Conservation (phyloP, 2,113 vertebrate genomes). For the Ploceus nigricollis region DNA sequence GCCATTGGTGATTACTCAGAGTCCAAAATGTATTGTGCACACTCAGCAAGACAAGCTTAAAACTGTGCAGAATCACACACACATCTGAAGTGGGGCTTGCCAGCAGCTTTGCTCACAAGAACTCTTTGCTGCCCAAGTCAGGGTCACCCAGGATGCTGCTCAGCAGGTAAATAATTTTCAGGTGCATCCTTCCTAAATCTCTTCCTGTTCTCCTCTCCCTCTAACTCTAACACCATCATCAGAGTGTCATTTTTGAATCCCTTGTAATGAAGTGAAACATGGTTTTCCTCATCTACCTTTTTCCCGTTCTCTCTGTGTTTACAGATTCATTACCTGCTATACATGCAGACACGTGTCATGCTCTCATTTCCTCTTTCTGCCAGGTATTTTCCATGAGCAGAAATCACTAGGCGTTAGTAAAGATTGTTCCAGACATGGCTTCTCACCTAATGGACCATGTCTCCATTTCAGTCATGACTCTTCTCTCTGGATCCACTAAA, state of each 20-base stretch:
- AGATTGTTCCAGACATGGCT: neutral
- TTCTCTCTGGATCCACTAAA: neutral
- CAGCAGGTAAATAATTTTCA: neutral
- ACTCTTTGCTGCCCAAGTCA: neutral
- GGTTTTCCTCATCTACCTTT: neutral
- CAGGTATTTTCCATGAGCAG: neutral
- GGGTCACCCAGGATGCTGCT: neutral
- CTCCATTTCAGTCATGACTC: neutral
- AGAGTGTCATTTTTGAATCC: neutral
- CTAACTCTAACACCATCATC: neutral
- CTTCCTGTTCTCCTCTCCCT: neutral
- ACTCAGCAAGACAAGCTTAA: neutral
- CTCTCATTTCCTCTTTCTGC: neutral
- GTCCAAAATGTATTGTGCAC: neutral
- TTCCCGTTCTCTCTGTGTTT: neutral
- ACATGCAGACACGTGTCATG: fast-evolving
- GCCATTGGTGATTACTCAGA: neutral
- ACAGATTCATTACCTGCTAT: neutral
- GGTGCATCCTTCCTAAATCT: neutral
- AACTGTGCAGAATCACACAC: neutral
- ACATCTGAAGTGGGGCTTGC: neutral
- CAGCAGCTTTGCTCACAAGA: neutral
- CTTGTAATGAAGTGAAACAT: neutral
- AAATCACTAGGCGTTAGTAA: neutral
- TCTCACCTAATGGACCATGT: neutral